These are phyloP conservation scores for Sympetrum striolatum DNA, from an alignment of 2,888 invertebrate species.

Conservation along the genomic window DNA sequence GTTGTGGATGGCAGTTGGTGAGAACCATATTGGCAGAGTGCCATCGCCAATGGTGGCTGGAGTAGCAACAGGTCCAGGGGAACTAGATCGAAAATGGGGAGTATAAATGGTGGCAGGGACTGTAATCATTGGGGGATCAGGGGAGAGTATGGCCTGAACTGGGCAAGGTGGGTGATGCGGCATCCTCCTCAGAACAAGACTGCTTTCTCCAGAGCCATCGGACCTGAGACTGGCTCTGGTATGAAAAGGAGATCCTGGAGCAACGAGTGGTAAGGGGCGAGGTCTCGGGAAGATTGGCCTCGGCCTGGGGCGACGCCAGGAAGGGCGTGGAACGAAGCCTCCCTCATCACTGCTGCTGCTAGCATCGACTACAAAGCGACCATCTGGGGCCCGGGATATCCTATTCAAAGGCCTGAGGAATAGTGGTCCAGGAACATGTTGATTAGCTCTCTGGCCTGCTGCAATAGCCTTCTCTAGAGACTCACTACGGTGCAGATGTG, in stretches of 20 bases:
- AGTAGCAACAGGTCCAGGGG: constrained; percentile 69
- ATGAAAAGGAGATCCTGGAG: constrained; percentile 8
- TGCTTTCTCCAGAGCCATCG: constrained; percentile 69
- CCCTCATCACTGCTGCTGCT: constrained; percentile 78
- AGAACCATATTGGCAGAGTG: background rate
- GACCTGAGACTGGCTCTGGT: constrained; percentile 64
- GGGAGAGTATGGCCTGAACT: constrained; percentile 47
- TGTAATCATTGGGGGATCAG: constrained; percentile 47
- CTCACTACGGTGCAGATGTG: constrained; percentile 22
- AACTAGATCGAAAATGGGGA: constrained; percentile 66
- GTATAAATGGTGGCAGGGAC: constrained; percentile 51
- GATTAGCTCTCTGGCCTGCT: constrained; percentile 46
- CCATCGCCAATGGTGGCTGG: constrained; percentile 60
- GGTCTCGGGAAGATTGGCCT: constrained; percentile 66
- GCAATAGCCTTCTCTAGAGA: constrained; percentile 48
- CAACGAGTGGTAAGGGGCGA: constrained; percentile 63
- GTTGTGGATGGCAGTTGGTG: constrained; percentile 68
- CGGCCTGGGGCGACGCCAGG: constrained; percentile 66
- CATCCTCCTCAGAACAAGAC: constrained; percentile 53
- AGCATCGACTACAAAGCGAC: constrained; percentile 71
- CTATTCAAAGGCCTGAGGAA: constrained; percentile 64
- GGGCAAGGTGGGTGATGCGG: constrained; percentile 45
- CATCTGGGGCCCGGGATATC: constrained; percentile 77
- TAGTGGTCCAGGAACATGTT: background rate
- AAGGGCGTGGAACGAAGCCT: constrained; percentile 77